Evolutionary conservation across 2,113 vertebrate species (phyloP).

Genomic region (Coryphaenoides rupestris): DNA sequence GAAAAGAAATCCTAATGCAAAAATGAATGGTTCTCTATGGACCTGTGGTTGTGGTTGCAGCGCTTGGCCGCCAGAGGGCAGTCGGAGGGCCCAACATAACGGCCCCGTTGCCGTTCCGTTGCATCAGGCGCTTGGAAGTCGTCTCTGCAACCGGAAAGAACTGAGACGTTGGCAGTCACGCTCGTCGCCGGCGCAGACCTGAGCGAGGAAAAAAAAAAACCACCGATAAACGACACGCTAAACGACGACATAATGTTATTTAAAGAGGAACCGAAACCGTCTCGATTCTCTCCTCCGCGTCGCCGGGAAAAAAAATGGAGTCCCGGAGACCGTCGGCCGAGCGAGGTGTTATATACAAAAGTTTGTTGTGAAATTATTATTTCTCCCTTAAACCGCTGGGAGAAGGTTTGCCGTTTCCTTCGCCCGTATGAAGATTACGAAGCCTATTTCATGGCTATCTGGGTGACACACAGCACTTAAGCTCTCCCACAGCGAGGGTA

Average conservation of each 20-base stretch:
- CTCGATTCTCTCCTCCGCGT: neutral
- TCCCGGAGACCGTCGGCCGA: conserved; percentile 19
- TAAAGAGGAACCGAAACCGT: conserved; percentile 20
- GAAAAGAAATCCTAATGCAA: too few species aligned
- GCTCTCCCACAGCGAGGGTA: conserved; percentile 23
- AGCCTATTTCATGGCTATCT: conserved; percentile 47
- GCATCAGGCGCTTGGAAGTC: conserved; percentile 61
- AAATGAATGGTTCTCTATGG: too few species aligned
- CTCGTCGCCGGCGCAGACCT: conserved; percentile 40
- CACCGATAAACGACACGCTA: conserved; percentile 24
- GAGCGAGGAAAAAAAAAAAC: too few species aligned
- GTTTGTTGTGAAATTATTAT: conserved; percentile 39
- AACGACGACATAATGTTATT: conserved; percentile 15
- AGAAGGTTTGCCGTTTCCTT: conserved; percentile 14
- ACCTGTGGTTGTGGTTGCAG: too few species aligned
- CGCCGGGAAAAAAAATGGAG: conserved; percentile 21
- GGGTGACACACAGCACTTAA: conserved; percentile 25
- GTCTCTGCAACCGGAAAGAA: conserved; percentile 37
- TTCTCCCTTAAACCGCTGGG: conserved; percentile 25
- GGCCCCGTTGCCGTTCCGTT: conserved; percentile 53
- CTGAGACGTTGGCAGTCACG: conserved; percentile 42
- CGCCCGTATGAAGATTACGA: conserved; percentile 33
- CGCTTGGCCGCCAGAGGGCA: conserved; percentile 40
- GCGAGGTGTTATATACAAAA: conserved; percentile 32
- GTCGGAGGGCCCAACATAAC: neutral